These are phyloP conservation scores for Eulithis testata DNA, from an alignment of 2,888 invertebrate species.

Conservation along the genomic window DNA sequence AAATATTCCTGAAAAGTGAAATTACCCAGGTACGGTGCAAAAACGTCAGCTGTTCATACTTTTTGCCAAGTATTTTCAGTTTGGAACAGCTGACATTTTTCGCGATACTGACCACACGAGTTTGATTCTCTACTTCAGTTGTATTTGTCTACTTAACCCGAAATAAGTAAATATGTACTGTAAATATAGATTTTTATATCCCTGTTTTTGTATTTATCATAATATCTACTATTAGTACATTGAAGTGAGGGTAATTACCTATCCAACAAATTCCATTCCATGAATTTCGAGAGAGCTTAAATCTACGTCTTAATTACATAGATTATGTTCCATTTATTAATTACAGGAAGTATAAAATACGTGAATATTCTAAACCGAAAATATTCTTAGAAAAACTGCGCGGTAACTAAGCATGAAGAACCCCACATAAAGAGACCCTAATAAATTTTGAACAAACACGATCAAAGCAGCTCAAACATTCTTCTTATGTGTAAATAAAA, in stretches of 20 bases:
- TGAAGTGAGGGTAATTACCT: constrained; percentile 1
- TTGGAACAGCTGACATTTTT: too few relatives aligned
- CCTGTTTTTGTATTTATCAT: neutral
- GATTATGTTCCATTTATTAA: constrained; percentile 37
- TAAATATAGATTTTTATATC: neutral
- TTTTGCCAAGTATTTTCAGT: too few relatives aligned
- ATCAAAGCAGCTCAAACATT: constrained; percentile 74
- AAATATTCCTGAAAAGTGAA: too few relatives aligned
- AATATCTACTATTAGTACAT: neutral
- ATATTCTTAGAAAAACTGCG: constrained; percentile 43
- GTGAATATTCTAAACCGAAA: constrained; percentile 39
- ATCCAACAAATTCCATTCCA: constrained; percentile 8
- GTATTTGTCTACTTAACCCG: too few relatives aligned
- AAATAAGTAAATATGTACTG: too few relatives aligned
- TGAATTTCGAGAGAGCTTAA: constrained; percentile 17
- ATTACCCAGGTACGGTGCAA: too few relatives aligned
- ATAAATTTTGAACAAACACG: constrained; percentile 71
- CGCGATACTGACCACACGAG: too few relatives aligned
- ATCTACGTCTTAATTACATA: constrained; percentile 24
- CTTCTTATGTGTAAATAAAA: constrained; percentile 79
- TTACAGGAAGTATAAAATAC: constrained; percentile 37
- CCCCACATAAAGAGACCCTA: constrained; percentile 59
- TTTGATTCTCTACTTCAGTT: too few relatives aligned
- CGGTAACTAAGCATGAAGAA: constrained; percentile 54
- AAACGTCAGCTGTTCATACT: too few relatives aligned